These are phyloP conservation scores for Stenolophus ochropezus DNA, from an alignment of 2,888 invertebrate species.

Conservation along the genomic window DNA sequence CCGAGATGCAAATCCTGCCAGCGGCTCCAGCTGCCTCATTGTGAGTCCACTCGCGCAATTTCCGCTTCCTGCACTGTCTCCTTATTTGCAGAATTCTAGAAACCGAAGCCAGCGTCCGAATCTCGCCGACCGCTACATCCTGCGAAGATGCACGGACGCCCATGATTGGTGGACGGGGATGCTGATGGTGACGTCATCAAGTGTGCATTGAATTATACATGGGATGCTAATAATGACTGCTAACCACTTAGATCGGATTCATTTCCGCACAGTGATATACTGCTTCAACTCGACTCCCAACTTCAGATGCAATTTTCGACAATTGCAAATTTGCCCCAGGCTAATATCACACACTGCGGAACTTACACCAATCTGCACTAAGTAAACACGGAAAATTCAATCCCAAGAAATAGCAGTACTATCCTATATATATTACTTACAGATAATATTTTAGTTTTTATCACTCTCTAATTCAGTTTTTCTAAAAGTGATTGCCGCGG, in stretches of 20 bases:
- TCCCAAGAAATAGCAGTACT: too few species aligned
- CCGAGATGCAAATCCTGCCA: constrained; percentile 31
- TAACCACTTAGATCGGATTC: constrained; percentile 45
- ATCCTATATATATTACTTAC: too few species aligned
- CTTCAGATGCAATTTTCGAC: background rate
- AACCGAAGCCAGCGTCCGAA: constrained; percentile 25
- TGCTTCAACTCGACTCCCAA: background rate
- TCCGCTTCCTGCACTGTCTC: constrained; percentile 61
- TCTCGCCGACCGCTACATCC: constrained; percentile 19
- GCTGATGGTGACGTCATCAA: constrained; percentile 13
- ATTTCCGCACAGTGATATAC: constrained; percentile 35
- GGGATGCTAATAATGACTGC: constrained; percentile 36
- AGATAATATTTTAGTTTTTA: too few species aligned
- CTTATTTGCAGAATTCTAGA: constrained; percentile 61
- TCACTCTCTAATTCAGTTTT: too few species aligned
- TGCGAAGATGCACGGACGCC: constrained; percentile 16
- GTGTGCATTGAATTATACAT: constrained; percentile 48
- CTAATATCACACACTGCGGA: background rate
- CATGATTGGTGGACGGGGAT: constrained; percentile 26
- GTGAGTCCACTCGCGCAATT: constrained; percentile 62
- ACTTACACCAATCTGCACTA: too few species aligned
- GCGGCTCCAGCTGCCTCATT: constrained; percentile 62
- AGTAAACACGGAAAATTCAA: too few species aligned
- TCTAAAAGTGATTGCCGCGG: too few species aligned
- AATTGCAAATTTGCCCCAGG: background rate